Conservation (phyloP, 2,113 vertebrate species). For the Takifugu bimaculatus region DNA sequence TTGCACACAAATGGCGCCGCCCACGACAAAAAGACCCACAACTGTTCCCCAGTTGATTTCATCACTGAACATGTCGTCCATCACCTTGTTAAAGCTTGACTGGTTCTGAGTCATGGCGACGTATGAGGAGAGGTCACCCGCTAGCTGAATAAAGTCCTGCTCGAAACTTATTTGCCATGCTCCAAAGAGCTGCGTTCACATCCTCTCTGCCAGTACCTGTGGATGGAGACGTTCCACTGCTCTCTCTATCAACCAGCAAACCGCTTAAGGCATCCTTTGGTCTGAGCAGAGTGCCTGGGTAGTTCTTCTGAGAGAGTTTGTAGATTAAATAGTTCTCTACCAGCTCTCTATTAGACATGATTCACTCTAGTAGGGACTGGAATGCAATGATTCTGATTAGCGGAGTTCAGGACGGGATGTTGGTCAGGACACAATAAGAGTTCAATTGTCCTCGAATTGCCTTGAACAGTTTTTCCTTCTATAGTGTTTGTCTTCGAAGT, state of each 20-base stretch:
- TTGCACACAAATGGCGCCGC: constrained; percentile 89
- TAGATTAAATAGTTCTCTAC: constrained; percentile 90
- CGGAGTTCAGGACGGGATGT: too few relatives aligned
- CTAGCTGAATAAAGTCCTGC: constrained; percentile 82
- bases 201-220: constrained; percentile 29
- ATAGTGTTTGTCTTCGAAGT: too few relatives aligned
- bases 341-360: constrained; percentile 81
- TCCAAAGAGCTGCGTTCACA: constrained; percentile 82
- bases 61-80: constrained; percentile 94
- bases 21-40: constrained; percentile 93
- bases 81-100: constrained; percentile 91
- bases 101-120: constrained; percentile 88
- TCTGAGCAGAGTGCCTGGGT: constrained; percentile 76
- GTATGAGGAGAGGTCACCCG: constrained; percentile 88
- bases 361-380: constrained; percentile 21
- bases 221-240: background rate
- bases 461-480: too few relatives aligned
- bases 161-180: constrained; percentile 93
- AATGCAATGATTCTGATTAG: background rate
- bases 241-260: background rate
- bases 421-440: too few relatives aligned
- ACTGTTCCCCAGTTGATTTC: constrained; percentile 97
- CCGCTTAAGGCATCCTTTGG: constrained; percentile 50
- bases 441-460: too few relatives aligned
- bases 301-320: constrained; percentile 88